A percentile compares a stretch with the other conserved stretches of the same genome.
phyloP scores from a whole-genome alignment of 2,113 vertebrate species.

The Hippoglossus stenolepis region DNA sequence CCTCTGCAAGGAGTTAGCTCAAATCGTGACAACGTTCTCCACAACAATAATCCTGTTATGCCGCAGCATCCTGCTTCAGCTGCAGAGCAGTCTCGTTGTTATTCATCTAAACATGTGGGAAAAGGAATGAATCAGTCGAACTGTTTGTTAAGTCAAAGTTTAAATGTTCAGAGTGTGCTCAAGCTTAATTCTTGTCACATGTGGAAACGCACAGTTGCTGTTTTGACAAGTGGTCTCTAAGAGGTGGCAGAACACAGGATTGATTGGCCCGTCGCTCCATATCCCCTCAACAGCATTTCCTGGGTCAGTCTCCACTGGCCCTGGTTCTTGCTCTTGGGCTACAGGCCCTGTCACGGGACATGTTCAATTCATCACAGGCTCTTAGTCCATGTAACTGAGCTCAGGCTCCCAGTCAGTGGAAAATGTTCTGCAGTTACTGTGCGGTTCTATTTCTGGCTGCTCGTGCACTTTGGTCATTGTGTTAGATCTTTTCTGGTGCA shows the following conservation, averaged over 20 bases:
- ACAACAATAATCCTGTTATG: constrained; percentile 46
- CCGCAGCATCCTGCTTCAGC: constrained; percentile 41
- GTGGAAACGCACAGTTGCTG: constrained; percentile 46
- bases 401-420: constrained; percentile 45
- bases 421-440: constrained; percentile 62
- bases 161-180: constrained; percentile 45
- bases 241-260: neutral
- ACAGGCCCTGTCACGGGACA: constrained; percentile 49
- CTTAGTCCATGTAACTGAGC: constrained; percentile 60
- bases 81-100: constrained; percentile 45
- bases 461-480: constrained; percentile 36
- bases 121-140: constrained; percentile 1
- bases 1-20: constrained; percentile 27
- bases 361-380: constrained; percentile 63
- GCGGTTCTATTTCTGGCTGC: constrained; percentile 66
- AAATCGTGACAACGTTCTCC: constrained; percentile 22
- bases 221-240: constrained; percentile 44
- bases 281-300: constrained; percentile 54
- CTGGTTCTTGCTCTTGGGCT: constrained; percentile 37
- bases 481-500: constrained; percentile 62
- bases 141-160: constrained; percentile 13
- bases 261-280: neutral
- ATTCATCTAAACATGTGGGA: constrained; percentile 54
- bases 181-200: constrained; percentile 43
- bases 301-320: constrained; percentile 41